Base-by-base conservation (phyloP, 2,888 invertebrate species). In the Oligia strigilis region DNA sequence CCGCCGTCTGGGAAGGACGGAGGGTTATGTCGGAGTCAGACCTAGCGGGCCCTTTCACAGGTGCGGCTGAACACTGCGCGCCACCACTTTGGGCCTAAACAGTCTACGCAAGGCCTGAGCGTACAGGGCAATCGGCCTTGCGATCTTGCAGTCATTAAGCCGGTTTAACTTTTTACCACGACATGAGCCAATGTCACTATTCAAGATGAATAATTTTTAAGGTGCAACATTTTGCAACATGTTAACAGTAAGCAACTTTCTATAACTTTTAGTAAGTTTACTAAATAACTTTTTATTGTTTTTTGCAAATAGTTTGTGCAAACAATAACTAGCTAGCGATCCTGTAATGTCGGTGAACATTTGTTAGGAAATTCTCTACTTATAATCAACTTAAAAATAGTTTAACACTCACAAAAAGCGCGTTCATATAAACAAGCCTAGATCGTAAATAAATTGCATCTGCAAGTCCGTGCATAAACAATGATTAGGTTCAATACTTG, bases 401-500 rank as follows among this genome's bases (percentile, higher is more conserved):
- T 73, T 58, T 9, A 55, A n/a, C 6, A n/a, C 11, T 71, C 17
- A 40, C 72, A 72, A 71, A 82, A 83, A 75, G 64, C 40, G 14
- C 29, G 60, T 66, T 58, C 52, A 14, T 64, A 62, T 73, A 67
- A 71, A 82, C 73, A 78, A 86, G 58, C 1, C 46, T 11, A 46
- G 75, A 76, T 65, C 70, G 64, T 60, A 85, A 84, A 86, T 82
- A 83, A 77, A 86, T 76, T 79, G 80, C 65, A 79, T 85, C 77
- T 82, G 72, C 83, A 77, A 86, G 71, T 76, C 70, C 73, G 79
- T 79, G 74, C 84, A 84, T 86, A 84, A 84, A 86, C 75, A 84
- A 84, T 79, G 79, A 79, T 86, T 86, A 83, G 64, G 74, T 86
- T 62, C 84, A 86, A 86, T 86, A 86, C 87, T 74, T 72, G 79